phyloP scores from a whole-genome alignment of 2,113 vertebrate species.

The Amblyopsis rosae region DNA sequence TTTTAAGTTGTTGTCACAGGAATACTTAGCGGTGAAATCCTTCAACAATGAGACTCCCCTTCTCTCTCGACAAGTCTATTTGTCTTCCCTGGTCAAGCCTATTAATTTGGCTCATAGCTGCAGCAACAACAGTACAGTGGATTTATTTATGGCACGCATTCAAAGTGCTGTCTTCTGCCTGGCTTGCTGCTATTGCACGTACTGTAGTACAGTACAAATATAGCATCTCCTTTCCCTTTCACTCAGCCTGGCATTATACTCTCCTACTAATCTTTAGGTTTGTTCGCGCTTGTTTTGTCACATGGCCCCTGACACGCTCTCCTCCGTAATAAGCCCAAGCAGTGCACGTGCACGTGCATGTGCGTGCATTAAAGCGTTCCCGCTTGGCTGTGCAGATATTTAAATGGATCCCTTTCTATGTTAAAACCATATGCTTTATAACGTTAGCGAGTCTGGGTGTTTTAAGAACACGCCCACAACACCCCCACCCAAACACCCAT shows the following conservation, averaged over 20 bases:
- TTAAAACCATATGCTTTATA: constrained; percentile 15
- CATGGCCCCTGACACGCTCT: background rate
- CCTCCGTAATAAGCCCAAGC: background rate
- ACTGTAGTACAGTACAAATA: constrained; percentile 40
- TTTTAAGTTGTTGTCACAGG: background rate
- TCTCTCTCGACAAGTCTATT: constrained; percentile 40
- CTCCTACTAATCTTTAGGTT: background rate
- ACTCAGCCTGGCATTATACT: constrained; percentile 17
- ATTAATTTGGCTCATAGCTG: constrained; percentile 53
- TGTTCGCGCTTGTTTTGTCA: constrained; percentile 1
- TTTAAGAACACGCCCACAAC: constrained; percentile 31
- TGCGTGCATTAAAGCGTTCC: constrained; percentile 4
- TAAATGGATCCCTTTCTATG: constrained; percentile 23
- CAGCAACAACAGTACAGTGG: constrained; percentile 43
- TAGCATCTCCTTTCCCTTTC: constrained; percentile 34
- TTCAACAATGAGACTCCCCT: constrained; percentile 6
- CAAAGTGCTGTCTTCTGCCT: constrained; percentile 49
- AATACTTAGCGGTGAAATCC: constrained; percentile 16
- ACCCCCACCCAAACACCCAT: background rate
- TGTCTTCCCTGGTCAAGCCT: constrained; percentile 45
- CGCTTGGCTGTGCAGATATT: background rate
- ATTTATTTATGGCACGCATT: constrained; percentile 61
- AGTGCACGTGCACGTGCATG: constrained; percentile 14
- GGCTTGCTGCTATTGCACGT: constrained; percentile 20
- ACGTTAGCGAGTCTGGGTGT: constrained; percentile 9